Evolutionary conservation across 2,113 vertebrate species (phyloP).

Genomic region (Holacanthus passer): DNA sequence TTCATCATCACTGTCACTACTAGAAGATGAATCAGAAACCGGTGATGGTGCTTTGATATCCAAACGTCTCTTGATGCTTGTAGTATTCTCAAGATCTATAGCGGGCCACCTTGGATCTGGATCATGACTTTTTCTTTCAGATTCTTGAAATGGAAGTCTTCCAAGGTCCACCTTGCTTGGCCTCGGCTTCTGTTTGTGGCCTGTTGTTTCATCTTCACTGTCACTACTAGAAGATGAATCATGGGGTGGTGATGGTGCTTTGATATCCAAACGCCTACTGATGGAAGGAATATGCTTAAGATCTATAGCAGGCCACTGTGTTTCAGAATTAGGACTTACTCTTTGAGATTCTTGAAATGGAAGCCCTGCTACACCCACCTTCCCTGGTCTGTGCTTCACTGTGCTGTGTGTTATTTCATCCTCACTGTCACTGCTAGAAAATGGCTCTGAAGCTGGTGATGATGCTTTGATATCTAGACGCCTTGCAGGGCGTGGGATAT

Average conservation of each 20-base stretch:
- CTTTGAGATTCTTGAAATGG: not conserved
- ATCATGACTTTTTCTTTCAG: too few relatives aligned
- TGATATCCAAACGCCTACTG: slow-evolving; percentile 45
- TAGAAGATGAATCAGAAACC: slow-evolving; percentile 22
- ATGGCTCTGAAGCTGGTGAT: too few relatives aligned
- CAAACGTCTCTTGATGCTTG: slow-evolving; percentile 19
- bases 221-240: slow-evolving; percentile 43
- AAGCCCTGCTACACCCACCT: not conserved
- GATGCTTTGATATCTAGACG: slow-evolving; percentile 41
- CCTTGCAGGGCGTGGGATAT: slow-evolving; percentile 3
- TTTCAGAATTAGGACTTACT: not conserved
- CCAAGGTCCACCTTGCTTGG: too few relatives aligned
- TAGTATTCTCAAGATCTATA: too few relatives aligned
- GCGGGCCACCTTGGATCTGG: too few relatives aligned
- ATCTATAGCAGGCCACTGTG: not conserved
- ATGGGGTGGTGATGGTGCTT: not conserved
- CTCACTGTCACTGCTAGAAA: slow-evolving; percentile 40
- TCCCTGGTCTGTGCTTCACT: slow-evolving; percentile 2
- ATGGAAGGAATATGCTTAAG: not conserved
- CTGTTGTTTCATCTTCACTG: slow-evolving; percentile 22
- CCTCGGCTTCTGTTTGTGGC: not conserved
- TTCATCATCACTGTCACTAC: slow-evolving; percentile 48
- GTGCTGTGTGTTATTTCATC: not conserved
- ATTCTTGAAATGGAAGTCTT: too few relatives aligned
- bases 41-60: slow-evolving; percentile 43